Percentiles rank a stretch among this genome's conserved stretches.
phyloP scores from a whole-genome alignment of 2,113 vertebrate species.

The Campylomormyrus numenius region DNA sequence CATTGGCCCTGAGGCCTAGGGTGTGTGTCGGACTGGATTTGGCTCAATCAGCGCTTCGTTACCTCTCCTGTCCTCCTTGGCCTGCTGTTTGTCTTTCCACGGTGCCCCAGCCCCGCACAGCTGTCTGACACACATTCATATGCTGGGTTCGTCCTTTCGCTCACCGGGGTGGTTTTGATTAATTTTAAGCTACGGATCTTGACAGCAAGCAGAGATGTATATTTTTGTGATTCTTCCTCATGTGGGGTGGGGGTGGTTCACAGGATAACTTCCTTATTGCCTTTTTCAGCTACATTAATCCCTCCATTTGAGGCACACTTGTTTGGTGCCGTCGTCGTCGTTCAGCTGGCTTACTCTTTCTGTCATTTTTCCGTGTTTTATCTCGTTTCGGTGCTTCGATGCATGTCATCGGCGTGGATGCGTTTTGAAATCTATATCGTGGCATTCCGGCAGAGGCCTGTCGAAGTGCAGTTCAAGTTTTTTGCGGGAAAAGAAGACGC shows the following conservation, averaged over 20 bases:
- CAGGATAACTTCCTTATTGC: not conserved
- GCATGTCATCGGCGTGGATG: not conserved
- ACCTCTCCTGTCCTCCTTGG: not conserved
- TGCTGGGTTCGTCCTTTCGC: not conserved
- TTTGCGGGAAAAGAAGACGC: not conserved
- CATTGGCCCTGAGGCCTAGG: not conserved
- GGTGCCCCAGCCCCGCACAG: not conserved
- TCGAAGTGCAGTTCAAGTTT: not conserved
- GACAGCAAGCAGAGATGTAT: not conserved
- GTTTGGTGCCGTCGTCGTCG: not conserved
- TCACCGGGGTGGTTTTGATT: not conserved
- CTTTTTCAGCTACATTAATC: not conserved
- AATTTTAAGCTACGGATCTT: not conserved
- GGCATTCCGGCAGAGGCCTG: not conserved
- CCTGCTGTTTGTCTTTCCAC: not conserved
- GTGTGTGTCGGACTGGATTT: not conserved
- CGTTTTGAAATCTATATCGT: not conserved
- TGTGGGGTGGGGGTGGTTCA: not conserved
- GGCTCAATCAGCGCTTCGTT: not conserved
- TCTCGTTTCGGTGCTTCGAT: not conserved
- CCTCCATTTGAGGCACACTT: not conserved
- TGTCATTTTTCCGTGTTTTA: not conserved
- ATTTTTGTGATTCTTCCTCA: not conserved
- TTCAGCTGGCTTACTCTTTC: not conserved
- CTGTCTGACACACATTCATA: not conserved